phyloP scores from a whole-genome alignment of 1,140 invertebrate genomes.

The Penaeus japonicus region DNA sequence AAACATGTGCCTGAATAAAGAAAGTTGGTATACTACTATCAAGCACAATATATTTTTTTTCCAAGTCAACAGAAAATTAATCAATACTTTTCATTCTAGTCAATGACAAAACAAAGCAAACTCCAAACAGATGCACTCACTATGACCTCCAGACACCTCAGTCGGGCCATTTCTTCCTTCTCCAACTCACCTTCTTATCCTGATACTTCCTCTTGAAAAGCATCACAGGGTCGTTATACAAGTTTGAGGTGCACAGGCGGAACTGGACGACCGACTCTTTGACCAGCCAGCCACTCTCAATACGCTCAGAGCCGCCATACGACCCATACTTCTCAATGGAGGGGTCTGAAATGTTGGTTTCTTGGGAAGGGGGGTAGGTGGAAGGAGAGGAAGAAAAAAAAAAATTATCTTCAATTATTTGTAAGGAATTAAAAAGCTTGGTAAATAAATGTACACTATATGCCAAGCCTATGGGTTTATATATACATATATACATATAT shows the following conservation, averaged over 20 bases:
- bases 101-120: too few relatives aligned
- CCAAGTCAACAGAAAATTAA: too few relatives aligned
- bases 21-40: too few relatives aligned
- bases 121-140: too few relatives aligned
- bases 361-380: neutral
- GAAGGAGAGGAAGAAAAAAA: neutral
- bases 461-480: neutral
- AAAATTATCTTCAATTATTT: neutral
- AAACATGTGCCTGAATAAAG: too few relatives aligned
- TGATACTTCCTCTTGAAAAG: slow-evolving; percentile 82
- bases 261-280: slow-evolving; percentile 86
- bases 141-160: too few relatives aligned
- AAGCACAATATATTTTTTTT: too few relatives aligned
- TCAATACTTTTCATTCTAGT: too few relatives aligned
- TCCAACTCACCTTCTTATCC: slow-evolving; percentile 73
- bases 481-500: neutral
- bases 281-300: slow-evolving; percentile 87
- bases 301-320: slow-evolving; percentile 70
- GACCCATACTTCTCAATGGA: slow-evolving; percentile 70
- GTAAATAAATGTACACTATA: neutral
- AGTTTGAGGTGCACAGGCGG: slow-evolving; percentile 69
- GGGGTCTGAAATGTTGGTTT: neutral
- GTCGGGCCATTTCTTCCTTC: too few relatives aligned
- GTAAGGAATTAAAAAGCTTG: neutral
- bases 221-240: slow-evolving; percentile 78